Evolutionary conservation across 2,113 vertebrate genomes (phyloP), one percentile per base, ranked within the genome.

Genomic region (Ophthalmolycus amberensis): DNA sequence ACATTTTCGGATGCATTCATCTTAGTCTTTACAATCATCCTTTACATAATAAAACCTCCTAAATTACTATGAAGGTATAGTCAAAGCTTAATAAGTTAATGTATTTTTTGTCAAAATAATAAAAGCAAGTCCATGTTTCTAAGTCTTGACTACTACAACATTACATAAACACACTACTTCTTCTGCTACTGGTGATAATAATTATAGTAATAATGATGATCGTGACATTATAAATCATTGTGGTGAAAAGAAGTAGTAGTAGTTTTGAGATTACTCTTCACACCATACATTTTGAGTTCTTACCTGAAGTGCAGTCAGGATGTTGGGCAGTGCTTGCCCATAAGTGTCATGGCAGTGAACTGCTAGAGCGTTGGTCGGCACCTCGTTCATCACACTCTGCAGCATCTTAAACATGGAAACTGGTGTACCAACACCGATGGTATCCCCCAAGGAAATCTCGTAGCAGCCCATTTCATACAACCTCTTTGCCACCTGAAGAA

Each of bases 301-400:
- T 96, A 98, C 98, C 97, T 99, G 97, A 80, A 99, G 93, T 63
- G 98, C 97, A 37, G 94, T 97, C 34, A 99, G 96, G 84, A 99
- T 97, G 89, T 98, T 99, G 81, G 97, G 96, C 69, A 99, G 93
- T 0, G 97, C 98, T 89, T 99, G 98, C 18, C 98, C 98, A 0
- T 99, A 99, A 0, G 97, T 99, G 92, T 99, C 97, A 65, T 98
- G 97, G 89, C 97, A 99, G 91, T 99, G 98, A 89, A 98, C 96
- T 10, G 97, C 97, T 42, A 99, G 91, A 32, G 96, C 96, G 2
- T 80, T 86, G 56, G 93, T 40, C 52, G 98, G 97, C 52, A 99
- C 94, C 90, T 98, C 97, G 79, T 95, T 96, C 93, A 96, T 95
- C 86, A 99, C 97, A 74, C 91, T 93, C 89, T 95, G 96, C 91